These are phyloP conservation scores for Pterois miles DNA, from an alignment of 2,797 vertebrate genomes.

Conservation along the genomic window DNA sequence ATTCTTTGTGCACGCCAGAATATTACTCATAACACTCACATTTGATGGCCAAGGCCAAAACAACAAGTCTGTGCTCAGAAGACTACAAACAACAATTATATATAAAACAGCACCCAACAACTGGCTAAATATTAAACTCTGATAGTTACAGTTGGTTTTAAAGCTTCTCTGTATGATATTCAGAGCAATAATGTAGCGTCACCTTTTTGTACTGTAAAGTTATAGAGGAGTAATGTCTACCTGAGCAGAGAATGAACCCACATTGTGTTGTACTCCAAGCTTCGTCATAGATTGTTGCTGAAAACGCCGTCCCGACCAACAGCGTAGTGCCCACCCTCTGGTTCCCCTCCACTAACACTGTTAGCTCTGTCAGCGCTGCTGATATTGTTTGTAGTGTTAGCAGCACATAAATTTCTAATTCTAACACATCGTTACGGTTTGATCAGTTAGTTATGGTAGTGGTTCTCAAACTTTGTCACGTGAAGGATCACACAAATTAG, in stretches of 20 bases:
- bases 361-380: no score
- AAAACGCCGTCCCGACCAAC: no score
- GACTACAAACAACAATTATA: background rate
- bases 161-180: background rate
- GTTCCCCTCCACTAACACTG: no score
- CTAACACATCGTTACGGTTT: no score
- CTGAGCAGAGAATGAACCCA: background rate
- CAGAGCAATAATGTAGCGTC: no score
- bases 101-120: background rate
- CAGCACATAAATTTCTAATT: no score
- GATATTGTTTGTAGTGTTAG: no score
- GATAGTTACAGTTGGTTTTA: background rate
- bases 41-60: background rate
- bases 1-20: background rate
- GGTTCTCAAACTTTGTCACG: no score
- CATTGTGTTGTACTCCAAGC: background rate
- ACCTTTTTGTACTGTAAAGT: no score
- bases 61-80: background rate
- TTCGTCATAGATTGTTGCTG: background rate
- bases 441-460: no score
- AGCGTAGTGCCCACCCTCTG: no score
- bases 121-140: background rate
- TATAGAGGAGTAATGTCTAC: background rate
- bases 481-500: no score
- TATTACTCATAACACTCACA: background rate